phyloP scores from a whole-genome alignment of 2,888 invertebrate species.

The Deilephila porcellus region DNA sequence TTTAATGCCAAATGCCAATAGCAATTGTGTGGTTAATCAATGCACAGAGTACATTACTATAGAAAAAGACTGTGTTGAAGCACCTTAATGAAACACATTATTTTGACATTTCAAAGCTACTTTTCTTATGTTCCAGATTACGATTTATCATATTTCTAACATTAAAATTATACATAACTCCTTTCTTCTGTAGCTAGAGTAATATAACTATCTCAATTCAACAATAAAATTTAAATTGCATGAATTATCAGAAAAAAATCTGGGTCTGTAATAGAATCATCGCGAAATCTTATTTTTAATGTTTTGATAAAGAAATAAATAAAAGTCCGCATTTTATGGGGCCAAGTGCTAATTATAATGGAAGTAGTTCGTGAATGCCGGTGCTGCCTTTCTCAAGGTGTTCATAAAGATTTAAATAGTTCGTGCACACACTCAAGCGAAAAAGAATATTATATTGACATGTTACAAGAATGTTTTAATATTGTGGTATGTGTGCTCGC shows the following conservation, averaged over 20 bases:
- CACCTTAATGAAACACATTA: not conserved
- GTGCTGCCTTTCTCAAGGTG: conserved; percentile 54
- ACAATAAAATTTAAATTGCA: not conserved
- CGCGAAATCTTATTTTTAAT: not conserved
- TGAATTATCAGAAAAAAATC: not conserved
- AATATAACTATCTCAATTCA: not conserved
- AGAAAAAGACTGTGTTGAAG: no score
- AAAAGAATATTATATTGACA: conserved; percentile 65
- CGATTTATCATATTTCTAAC: not conserved
- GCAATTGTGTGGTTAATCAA: no score
- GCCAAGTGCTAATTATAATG: conserved; percentile 41
- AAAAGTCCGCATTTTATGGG: not conserved
- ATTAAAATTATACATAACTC: not conserved
- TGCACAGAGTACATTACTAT: no score
- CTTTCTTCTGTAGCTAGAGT: not conserved
- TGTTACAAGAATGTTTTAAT: conserved; percentile 70
- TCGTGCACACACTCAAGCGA: conserved; percentile 57
- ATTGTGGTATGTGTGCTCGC: conserved; percentile 58
- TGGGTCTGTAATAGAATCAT: not conserved
- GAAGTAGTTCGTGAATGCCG: conserved; percentile 50
- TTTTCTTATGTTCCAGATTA: not conserved
- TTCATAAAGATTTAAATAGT: conserved; percentile 60
- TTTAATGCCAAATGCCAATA: no score
- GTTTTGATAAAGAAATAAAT: not conserved
- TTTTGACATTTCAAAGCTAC: not conserved